Evolutionary conservation across 2,113 vertebrate genomes (phyloP), one percentile per base, ranked within the genome.

Genomic region (Corapipo altera): DNA sequence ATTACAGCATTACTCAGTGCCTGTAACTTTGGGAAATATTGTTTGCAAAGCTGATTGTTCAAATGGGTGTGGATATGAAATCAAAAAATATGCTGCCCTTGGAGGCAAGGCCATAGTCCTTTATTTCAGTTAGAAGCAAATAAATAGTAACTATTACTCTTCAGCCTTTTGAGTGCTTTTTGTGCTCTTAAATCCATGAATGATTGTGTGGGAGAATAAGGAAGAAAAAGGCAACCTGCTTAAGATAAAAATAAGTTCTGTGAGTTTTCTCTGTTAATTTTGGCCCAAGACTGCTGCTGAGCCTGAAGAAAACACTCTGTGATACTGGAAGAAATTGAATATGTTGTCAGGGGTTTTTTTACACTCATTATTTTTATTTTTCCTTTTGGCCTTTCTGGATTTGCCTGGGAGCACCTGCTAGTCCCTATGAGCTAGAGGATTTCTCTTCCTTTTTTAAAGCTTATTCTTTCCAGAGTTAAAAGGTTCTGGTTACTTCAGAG

Each of bases 61-160:
- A 81, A 72, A 81, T 66, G 89, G 80, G n/a, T 79, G 67, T 54
- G 91, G 76, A 86, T 84, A 71, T 74, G 92, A 96, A 95, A 89
- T 85, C 64, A 78, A 93, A 92, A 80, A 76, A 92, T 93, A 91
- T 7, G 11, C 73, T 81, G 76, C 80, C 95, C 91, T 89, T 81
- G 64, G 61, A 91, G 76, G 80, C 55, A 92, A 78, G 80, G 59
- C 70, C 30, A 4, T 11, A 74, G 69, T 67, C 86, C 81, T 78
- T 59, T 5, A 28, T 91, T 96, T 91, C 84, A 92, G 69, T 44
- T 57, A 48, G 80, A 88, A 52, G 74, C 3, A 12, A 77, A 93
- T 84, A 73, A 86, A 95, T 75, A 78, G 48, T 24, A 67, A 86
- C 76, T 67, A 24, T 81, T 95, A 44, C 32, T 89, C 27, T 91